Percentiles rank a stretch among this genome's conserved stretches.
Evolutionary conservation across 2,797 vertebrate species (phyloP).

Genomic region (Liasis olivaceus): DNA sequence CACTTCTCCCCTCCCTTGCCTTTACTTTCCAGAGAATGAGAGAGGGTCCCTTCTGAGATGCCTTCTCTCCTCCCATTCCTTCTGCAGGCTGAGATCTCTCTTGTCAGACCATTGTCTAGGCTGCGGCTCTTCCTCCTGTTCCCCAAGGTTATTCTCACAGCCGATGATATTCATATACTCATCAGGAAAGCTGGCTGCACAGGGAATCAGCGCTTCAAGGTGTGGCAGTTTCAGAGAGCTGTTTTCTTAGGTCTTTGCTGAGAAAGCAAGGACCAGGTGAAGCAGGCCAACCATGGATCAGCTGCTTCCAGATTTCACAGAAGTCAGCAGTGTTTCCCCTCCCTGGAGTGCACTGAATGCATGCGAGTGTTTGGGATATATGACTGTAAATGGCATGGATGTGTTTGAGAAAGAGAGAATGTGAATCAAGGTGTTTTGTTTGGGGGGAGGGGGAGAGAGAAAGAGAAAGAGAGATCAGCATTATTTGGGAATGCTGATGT

Average conservation of each 20-base stretch:
- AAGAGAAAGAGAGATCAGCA: background rate
- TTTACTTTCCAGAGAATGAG: background rate
- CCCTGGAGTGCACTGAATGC: background rate
- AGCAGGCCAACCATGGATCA: background rate
- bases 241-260: background rate
- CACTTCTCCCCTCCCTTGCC: background rate
- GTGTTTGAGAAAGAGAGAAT: background rate
- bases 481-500: background rate
- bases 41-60: background rate
- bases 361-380: background rate
- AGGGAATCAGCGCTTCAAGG: background rate
- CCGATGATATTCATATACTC: background rate
- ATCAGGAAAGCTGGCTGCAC: background rate
- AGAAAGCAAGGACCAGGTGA: background rate
- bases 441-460: background rate
- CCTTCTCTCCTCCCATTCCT: background rate
- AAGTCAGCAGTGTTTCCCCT: background rate
- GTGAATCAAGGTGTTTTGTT: background rate
- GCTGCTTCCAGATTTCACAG: background rate
- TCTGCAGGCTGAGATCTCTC: background rate
- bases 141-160: background rate
- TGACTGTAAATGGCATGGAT: background rate
- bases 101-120: background rate
- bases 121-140: background rate
- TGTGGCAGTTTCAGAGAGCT: background rate